These are phyloP conservation scores for Megalopta genalis DNA, from an alignment of 1,140 invertebrate genomes.

Conservation along the genomic window DNA sequence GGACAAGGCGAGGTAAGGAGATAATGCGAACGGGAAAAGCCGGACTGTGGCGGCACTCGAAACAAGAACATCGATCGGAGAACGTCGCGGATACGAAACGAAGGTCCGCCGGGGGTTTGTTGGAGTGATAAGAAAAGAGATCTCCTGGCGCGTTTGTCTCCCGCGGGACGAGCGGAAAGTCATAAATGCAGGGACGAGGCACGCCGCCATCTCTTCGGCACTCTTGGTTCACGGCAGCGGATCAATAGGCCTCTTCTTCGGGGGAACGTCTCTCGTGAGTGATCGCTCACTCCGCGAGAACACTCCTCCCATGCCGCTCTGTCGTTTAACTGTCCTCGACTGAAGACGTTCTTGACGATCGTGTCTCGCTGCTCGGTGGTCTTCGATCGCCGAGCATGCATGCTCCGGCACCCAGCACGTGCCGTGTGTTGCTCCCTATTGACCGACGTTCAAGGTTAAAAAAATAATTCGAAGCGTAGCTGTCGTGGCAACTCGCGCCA, in stretches of 20 bases:
- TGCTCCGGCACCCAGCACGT: background rate
- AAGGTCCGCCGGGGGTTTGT: too few relatives aligned
- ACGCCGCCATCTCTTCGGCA: slow-evolving; percentile 54
- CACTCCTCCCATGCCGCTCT: slow-evolving; percentile 5
- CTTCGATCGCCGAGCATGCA: background rate
- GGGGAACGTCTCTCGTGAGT: slow-evolving; percentile 15
- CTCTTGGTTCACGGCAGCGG: slow-evolving; percentile 46
- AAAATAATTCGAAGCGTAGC: too few relatives aligned
- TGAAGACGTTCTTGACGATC: slow-evolving; percentile 8
- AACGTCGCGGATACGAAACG: too few relatives aligned
- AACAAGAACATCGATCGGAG: too few relatives aligned
- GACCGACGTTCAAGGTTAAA: background rate
- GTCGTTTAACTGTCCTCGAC: slow-evolving; percentile 9
- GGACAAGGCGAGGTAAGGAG: background rate
- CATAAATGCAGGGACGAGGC: slow-evolving; percentile 58
- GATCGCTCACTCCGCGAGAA: slow-evolving; percentile 29
- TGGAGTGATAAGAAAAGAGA: slow-evolving; percentile 4
- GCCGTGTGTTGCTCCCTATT: background rate
- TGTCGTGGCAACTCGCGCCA: too few relatives aligned
- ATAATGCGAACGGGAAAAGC: background rate
- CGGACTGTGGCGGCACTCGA: too few relatives aligned
- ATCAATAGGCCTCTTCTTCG: slow-evolving; percentile 66
- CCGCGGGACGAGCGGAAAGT: slow-evolving; percentile 33
- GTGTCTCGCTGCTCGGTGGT: background rate
- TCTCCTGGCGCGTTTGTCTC: background rate